Evolutionary conservation across 2,797 vertebrate genomes (phyloP).

Genomic region (Cossypha caffra): DNA sequence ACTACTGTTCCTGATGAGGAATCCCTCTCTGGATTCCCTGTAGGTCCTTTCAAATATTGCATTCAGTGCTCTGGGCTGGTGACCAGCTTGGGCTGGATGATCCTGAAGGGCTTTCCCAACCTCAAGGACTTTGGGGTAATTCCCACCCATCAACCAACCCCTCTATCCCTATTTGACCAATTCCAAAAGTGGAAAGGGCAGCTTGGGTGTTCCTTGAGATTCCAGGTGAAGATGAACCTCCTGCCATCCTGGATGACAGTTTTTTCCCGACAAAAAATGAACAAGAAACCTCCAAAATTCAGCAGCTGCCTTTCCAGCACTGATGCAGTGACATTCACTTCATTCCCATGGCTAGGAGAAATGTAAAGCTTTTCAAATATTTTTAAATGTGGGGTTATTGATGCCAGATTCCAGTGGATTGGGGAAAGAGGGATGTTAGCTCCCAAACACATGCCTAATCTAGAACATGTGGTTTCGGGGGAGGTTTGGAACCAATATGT

Average conservation of each 20-base stretch:
- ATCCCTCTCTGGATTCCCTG: neutral
- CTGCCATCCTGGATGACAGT: fast-evolving
- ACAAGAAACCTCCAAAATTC: neutral
- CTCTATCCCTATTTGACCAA: neutral
- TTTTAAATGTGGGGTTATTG: slow-evolving; percentile 7
- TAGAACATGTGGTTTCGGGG: slow-evolving; percentile 53
- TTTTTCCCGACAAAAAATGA: neutral
- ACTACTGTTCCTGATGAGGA: fast-evolving
- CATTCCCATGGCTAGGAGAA: neutral
- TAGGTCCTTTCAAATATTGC: neutral
- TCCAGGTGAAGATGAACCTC: neutral
- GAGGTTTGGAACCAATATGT: slow-evolving; percentile 57
- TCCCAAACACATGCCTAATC: slow-evolving; percentile 58
- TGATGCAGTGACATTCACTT: neutral
- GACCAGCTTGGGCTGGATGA: neutral
- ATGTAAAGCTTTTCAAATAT: slow-evolving; percentile 15
- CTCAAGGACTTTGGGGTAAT: neutral
- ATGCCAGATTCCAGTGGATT: slow-evolving; percentile 18
- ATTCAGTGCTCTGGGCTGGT: neutral
- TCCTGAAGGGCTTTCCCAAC: neutral
- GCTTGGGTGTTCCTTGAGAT: neutral
- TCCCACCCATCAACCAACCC: neutral
- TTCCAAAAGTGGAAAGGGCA: neutral
- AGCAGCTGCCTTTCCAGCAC: neutral
- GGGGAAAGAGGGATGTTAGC: slow-evolving; percentile 32